These are phyloP conservation scores for Mamestra configurata DNA, from an alignment of 1,140 invertebrate species.

Conservation along the genomic window DNA sequence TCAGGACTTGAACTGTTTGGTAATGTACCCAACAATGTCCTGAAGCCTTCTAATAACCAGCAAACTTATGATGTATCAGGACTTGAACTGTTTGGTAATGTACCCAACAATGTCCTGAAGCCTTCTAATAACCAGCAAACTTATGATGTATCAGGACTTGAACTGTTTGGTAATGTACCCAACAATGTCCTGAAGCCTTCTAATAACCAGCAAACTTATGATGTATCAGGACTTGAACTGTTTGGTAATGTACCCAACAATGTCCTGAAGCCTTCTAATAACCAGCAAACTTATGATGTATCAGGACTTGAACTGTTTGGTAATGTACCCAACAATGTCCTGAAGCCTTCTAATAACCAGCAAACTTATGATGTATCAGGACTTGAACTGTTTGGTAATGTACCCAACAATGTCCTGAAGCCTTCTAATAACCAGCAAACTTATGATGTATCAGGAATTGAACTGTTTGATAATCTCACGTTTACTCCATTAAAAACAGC, in stretches of 20 bases:
- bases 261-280: slow-evolving; percentile 79
- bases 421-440: slow-evolving; percentile 77
- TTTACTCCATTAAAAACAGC: slow-evolving; percentile 78
- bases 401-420: slow-evolving; percentile 72
- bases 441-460: slow-evolving; percentile 61
- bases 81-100: slow-evolving; percentile 79
- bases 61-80: slow-evolving; percentile 63
- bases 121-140: slow-evolving; percentile 77
- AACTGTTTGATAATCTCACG: slow-evolving; percentile 81
- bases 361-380: slow-evolving; percentile 63
- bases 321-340: slow-evolving; percentile 70
- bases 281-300: slow-evolving; percentile 65
- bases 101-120: slow-evolving; percentile 72
- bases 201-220: slow-evolving; percentile 72
- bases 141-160: slow-evolving; percentile 61
- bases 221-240: slow-evolving; percentile 68
- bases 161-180: slow-evolving; percentile 77
- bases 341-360: slow-evolving; percentile 80
- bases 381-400: slow-evolving; percentile 74
- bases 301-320: slow-evolving; percentile 76
- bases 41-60: slow-evolving; percentile 80
- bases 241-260: slow-evolving; percentile 77
- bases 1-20: slow-evolving; percentile 76
- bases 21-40: slow-evolving; percentile 70
- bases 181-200: slow-evolving; percentile 77